Conservation (phyloP, 2,113 vertebrate species). For the Cettia cetti region DNA sequence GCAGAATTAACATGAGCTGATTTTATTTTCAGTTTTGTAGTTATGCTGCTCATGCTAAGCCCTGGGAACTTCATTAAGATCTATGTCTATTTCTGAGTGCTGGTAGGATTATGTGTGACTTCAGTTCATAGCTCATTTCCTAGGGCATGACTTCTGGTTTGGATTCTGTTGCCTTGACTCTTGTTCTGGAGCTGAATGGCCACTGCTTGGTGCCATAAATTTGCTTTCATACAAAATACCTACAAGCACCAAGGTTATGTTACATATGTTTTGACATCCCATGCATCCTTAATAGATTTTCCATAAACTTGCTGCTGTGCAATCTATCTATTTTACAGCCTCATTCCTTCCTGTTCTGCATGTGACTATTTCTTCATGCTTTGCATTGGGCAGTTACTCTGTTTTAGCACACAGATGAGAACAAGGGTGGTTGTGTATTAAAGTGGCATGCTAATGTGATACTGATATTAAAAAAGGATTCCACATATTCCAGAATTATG, state of each 20-base stretch:
- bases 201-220: neutral
- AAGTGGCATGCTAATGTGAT: neutral
- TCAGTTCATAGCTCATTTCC: neutral
- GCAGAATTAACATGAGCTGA: neutral
- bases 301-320: neutral
- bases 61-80: neutral
- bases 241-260: neutral
- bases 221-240: neutral
- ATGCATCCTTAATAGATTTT: slow-evolving; percentile 5
- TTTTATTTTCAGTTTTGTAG: neutral
- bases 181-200: neutral
- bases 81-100: neutral
- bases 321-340: neutral
- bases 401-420: neutral
- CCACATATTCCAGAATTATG: neutral
- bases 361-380: neutral
- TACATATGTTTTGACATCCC: neutral
- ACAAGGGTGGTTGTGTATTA: neutral
- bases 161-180: neutral
- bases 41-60: neutral
- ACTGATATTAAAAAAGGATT: neutral
- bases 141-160: neutral
- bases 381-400: neutral
- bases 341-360: neutral
- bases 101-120: neutral